Base-by-base conservation (phyloP, 2,797 vertebrate genomes). In the Hydrophis major region DNA sequence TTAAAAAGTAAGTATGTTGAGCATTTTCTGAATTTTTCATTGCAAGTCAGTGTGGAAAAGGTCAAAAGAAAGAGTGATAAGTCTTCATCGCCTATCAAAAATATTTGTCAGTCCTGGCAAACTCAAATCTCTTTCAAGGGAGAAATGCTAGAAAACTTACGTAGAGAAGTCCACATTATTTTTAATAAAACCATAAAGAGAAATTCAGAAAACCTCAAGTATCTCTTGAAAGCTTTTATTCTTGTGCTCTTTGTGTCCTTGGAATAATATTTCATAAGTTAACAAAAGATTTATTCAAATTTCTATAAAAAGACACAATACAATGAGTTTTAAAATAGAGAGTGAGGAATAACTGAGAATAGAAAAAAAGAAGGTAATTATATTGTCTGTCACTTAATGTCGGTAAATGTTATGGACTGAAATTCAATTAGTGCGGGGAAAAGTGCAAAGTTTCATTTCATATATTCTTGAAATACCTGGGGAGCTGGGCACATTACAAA, bases 281-380 rank as follows among this genome's bases (percentile, higher is more conserved):
- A 95, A 96, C 96, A 97, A 96, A 97, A 96, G 96, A 97, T 96
- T 96, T 96, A 97, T 97, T 97, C 94, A 94, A 95, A 95, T 11
- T 88, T 95, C 95, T 94, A 55, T 95, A 94, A 96, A 97, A 96
- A 95, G 96, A 96, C 95, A 96, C 94, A 95, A 94, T 89, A 94
- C 95, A 96, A 96, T 96, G 96, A 94, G 94, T 93, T 97, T 95
- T 96, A 96, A 89, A 97, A 96, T 60, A 90, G 90, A 95, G 93
- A 94, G 91, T 7, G 86, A 86, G 86, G 89, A 94, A 90, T 55
- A 90, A 92, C 11, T 60, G 78, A 86, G 91, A 93, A 7, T n/a
- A 69, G 92, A 3, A 89, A 87, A 66, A 95, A 94, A 92, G 95
- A 95, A 95, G 94, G 95, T 96, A 97, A 97, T 97, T 97, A 96